Percentiles rank a stretch among this genome's conserved stretches.
phyloP scores from a whole-genome alignment of 2,797 vertebrate genomes.

The Kryptopterus vitreolus region DNA sequence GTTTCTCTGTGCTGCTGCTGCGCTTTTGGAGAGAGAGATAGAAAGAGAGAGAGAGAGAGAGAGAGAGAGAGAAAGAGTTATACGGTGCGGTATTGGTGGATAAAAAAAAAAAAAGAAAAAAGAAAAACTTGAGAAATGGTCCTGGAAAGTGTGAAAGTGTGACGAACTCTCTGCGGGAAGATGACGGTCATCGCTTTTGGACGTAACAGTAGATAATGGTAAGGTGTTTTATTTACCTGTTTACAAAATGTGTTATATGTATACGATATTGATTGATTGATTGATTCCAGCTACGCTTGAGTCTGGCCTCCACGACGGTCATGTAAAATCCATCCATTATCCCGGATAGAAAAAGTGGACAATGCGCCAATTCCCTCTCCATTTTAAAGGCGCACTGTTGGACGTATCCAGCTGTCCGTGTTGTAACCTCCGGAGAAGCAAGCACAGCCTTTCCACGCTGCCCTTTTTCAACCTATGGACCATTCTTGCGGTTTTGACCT shows the following conservation, averaged over 20 bases:
- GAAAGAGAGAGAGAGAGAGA: no score
- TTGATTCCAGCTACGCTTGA: constrained; percentile 50
- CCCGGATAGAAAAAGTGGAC: constrained; percentile 64
- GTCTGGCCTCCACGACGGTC: constrained; percentile 42
- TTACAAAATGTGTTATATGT: neutral
- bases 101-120: neutral
- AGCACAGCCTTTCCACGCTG: constrained; percentile 54
- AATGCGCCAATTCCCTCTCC: constrained; percentile 74
- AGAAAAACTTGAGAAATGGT: neutral
- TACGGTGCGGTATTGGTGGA: neutral
- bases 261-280: no score
- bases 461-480: constrained; percentile 71
- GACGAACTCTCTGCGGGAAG: neutral
- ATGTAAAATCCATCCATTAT: constrained; percentile 64
- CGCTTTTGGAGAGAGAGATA: no score
- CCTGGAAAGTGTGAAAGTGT: neutral
- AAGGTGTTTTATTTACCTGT: neutral
- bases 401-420: constrained; percentile 61
- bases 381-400: constrained; percentile 64
- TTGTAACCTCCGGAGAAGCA: constrained; percentile 57
- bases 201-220: neutral
- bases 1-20: constrained; percentile 55
- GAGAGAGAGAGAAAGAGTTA: constrained; percentile 22
- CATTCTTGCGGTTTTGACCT: constrained; percentile 69
- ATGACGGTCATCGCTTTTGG: neutral